phyloP scores from a whole-genome alignment of 2,888 invertebrate species.

The Drosophila kuntzei region DNA sequence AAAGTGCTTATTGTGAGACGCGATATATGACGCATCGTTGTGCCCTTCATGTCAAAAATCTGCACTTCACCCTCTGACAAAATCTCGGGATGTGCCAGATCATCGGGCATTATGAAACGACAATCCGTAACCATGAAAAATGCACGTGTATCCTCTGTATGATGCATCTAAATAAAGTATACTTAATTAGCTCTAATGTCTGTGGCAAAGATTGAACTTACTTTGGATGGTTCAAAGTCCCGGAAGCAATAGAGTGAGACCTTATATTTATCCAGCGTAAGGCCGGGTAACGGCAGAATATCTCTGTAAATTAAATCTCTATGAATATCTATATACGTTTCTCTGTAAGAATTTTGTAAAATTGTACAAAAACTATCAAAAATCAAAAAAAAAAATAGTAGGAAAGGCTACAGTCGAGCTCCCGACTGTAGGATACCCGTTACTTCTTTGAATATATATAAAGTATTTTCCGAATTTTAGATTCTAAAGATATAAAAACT shows the following conservation, averaged over 20 bases:
- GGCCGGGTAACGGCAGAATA: conserved; percentile 88
- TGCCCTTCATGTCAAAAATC: conserved; percentile 89
- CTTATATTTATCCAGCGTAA: conserved; percentile 88
- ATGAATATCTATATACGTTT: not conserved
- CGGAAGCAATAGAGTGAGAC: conserved; percentile 88
- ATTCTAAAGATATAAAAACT: too few relatives aligned
- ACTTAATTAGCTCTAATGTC: not conserved
- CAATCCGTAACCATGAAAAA: conserved; percentile 91
- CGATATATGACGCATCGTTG: conserved; percentile 88
- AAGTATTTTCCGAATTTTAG: too few relatives aligned
- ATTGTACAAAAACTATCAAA: too few relatives aligned
- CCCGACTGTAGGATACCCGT: too few relatives aligned
- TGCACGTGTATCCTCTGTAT: conserved; percentile 88
- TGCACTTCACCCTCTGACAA: conserved; percentile 88
- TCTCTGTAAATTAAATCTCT: conserved; percentile 86
- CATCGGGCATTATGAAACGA: conserved; percentile 83
- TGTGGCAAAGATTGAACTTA: conserved; percentile 29
- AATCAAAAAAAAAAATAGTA: too few relatives aligned
- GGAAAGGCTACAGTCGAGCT: too few relatives aligned
- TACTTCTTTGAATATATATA: too few relatives aligned
- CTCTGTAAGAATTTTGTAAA: too few relatives aligned
- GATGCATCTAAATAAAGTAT: conserved; percentile 86
- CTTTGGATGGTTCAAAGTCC: conserved; percentile 87
- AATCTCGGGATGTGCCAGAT: conserved; percentile 34
- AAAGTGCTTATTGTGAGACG: conserved; percentile 84